Evolutionary conservation across 2,113 vertebrate genomes (phyloP).

Genomic region (Pan troglodytes): NHGRI_mPanTro3-v2.1_pri NC_072421.2:66845501-66846000

Average conservation of each 20-base stretch:
- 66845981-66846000: neutral
- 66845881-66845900: slow-evolving; percentile 28
- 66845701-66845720: neutral
- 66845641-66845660: neutral
- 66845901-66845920: neutral
- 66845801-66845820: neutral
- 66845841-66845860: neutral
- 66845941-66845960: neutral
- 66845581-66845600: neutral
- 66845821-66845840: neutral
- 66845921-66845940: neutral
- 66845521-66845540: neutral
- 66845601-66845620: neutral
- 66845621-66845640: neutral
- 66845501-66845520: neutral
- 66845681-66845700: neutral
- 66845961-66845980: neutral
- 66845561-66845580: slow-evolving; percentile 35
- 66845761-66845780: neutral
- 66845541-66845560: slow-evolving; percentile 25
- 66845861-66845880: neutral
- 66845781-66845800: neutral
- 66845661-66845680: neutral
- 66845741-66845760: neutral
- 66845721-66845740: neutral